Percentiles rank a stretch among this genome's conserved stretches.
Evolutionary conservation across 2,888 invertebrate genomes (phyloP).

Genomic region (Neoitamus cyanurus): DNA sequence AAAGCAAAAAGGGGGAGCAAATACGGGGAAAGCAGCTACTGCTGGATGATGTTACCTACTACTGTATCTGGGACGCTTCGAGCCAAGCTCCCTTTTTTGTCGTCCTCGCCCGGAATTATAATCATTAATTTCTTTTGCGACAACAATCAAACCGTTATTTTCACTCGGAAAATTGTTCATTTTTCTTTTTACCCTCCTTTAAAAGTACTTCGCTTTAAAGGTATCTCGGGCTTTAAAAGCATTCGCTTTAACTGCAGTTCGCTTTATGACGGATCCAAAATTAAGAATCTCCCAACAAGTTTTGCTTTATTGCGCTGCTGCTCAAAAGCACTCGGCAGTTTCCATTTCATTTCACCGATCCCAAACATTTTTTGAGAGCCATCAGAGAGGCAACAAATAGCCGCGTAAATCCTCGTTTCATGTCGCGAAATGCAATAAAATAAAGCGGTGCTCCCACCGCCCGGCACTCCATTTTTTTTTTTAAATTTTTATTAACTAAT

Average conservation of each 20-base stretch:
- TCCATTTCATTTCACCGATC: neutral
- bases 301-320: neutral
- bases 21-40: neutral
- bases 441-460: neutral
- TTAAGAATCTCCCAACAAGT: neutral
- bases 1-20: neutral
- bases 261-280: neutral
- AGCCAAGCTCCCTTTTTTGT: neutral
- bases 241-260: neutral
- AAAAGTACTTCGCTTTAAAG: neutral
- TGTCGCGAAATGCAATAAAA: neutral
- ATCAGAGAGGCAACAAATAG: neutral
- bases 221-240: neutral
- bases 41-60: neutral
- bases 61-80: neutral
- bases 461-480: neutral
- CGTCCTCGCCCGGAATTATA: neutral
- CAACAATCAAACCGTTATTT: slow-evolving; percentile 16
- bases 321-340: neutral
- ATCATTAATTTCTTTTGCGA: slow-evolving; percentile 33
- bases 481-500: neutral
- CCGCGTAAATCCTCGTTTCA: neutral
- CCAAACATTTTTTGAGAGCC: neutral
- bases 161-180: slow-evolving; percentile 23
- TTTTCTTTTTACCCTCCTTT: slow-evolving; percentile 16